Base-by-base conservation (phyloP, 1,140 invertebrate genomes). In the Listronotus oregonensis region DNA sequence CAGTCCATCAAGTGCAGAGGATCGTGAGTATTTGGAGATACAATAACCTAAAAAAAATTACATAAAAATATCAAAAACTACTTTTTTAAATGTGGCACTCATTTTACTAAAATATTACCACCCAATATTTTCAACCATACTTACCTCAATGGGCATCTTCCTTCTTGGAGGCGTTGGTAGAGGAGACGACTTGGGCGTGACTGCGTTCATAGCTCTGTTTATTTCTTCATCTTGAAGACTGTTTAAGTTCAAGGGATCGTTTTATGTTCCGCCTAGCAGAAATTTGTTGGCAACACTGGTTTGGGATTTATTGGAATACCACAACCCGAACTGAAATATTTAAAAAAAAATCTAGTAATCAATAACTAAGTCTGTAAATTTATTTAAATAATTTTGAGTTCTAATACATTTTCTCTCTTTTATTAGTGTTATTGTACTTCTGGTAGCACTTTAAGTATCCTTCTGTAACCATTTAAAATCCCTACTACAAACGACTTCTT, bases 241-340 rank as follows among this genome's bases (percentile, higher is more conserved):
- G 73, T 94, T 95, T 54, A 98, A 81, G 83, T 98, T 98, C 11
- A 98, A 80, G 0, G 96, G 96, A 83, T 98, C 96, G 68, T 89
- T 90, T 78, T 69, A 97, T 97, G 77, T 95, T 97, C 96, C 96
- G 51, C 96, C 96, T 1, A 97, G 83, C 6, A 98, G 81, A 82
- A 98, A 97, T 80, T 96, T 96, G 79, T 95, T 0, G 95, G 94
- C 34, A 93, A 87, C 66, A 93, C 89, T 62, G 84, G 85, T 66
- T 89, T 89, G 71, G 90, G 90, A 67, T 88, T 87, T 42, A 89
- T 83, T 49, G 81, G 81, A 80, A 70, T 49, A 9, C 73, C 74
- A 50, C 76, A 70, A 7, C 78, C 78, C 0, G 79, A 80, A 62
- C 64, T 66, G 15, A 21, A 57, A 12, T 37, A 37, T 9, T 37